Evolutionary conservation across 2,888 invertebrate genomes (phyloP).

Genomic region (Drosophila merina): DNA sequence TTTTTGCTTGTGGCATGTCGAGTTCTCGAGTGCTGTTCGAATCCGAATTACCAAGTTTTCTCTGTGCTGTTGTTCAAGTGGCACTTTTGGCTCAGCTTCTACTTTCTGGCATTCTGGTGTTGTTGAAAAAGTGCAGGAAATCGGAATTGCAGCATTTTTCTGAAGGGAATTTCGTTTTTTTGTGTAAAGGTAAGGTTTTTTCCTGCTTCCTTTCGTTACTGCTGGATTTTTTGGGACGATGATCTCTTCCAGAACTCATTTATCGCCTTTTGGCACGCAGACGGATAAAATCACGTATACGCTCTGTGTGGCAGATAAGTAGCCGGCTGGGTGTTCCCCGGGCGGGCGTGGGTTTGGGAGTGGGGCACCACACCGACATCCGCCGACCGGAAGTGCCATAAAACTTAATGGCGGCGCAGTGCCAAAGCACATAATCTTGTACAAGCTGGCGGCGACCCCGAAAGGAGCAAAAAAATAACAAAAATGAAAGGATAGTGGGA

Average conservation of each 20-base stretch:
- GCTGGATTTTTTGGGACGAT: conserved; percentile 3
- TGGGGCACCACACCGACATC: conserved; percentile 59
- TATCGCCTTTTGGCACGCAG: conserved; percentile 68
- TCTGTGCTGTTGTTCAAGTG: conserved; percentile 18
- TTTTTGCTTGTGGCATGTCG: conserved; percentile 27
- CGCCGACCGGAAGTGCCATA: conserved; percentile 78
- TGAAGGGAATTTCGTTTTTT: conserved; percentile 27
- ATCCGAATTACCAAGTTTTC: conserved; percentile 17
- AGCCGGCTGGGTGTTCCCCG: conserved; percentile 19
- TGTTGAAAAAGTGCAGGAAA: conserved; percentile 16
- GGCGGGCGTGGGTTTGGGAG: background rate
- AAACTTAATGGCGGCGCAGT: conserved; percentile 75
- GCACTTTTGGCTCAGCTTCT: conserved; percentile 2
- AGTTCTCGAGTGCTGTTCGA: conserved; percentile 22
- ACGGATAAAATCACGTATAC: conserved; percentile 70
- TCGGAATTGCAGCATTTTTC: conserved; percentile 8
- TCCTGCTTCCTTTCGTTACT: conserved; percentile 3
- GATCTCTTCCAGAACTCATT: conserved; percentile 38
- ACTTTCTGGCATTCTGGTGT: background rate
- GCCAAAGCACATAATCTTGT: conserved; percentile 78
- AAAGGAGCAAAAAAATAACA: conserved; percentile 40
- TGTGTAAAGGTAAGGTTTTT: conserved; percentile 36
- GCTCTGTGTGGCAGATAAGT: conserved; percentile 59
- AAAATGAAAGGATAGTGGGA: background rate
- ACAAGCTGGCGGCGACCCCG: conserved; percentile 72